phyloP scores from a whole-genome alignment of 2,888 invertebrate species.

The Lissocephala sabroskyi region DNA sequence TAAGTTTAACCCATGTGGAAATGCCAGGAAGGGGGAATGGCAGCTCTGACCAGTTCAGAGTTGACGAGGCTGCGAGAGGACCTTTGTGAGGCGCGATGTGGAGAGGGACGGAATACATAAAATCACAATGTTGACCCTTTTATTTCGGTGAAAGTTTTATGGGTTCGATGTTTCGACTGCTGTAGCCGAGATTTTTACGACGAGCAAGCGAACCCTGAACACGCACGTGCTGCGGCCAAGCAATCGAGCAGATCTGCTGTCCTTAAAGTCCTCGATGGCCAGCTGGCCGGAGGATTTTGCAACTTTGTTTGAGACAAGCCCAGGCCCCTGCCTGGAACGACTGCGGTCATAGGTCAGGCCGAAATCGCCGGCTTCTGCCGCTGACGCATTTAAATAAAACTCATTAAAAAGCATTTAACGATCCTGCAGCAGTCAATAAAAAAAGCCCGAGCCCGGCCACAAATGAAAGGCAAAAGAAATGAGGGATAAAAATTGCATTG shows the following conservation, averaged over 20 bases:
- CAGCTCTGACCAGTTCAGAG: too few species aligned
- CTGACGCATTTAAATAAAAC: conserved; percentile 2
- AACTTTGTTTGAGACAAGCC: not conserved
- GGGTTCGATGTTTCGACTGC: conserved; percentile 10
- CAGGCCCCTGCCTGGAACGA: not conserved
- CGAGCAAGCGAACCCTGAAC: conserved; percentile 12
- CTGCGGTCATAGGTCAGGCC: too few species aligned
- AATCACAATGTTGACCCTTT: conserved; percentile 45
- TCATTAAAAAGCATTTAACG: conserved; percentile 10
- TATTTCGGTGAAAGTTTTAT: conserved; percentile 31
- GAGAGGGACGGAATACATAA: conserved; percentile 16
- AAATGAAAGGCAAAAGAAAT: not conserved
- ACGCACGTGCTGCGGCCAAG: conserved; percentile 6
- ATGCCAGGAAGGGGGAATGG: conserved; percentile 17
- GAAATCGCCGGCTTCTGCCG: not conserved
- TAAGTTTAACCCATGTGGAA: conserved; percentile 11
- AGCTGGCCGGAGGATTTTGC: not conserved
- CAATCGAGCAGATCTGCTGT: not conserved
- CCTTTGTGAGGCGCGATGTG: not conserved
- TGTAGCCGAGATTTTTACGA: conserved; percentile 44
- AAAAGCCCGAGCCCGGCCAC: too few species aligned
- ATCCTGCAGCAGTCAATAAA: not conserved
- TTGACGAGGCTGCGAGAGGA: not conserved
- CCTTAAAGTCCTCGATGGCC: not conserved
- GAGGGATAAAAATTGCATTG: too few species aligned